Evolutionary conservation across 2,113 vertebrate genomes (phyloP).

Genomic region (Micromys minutus): DNA sequence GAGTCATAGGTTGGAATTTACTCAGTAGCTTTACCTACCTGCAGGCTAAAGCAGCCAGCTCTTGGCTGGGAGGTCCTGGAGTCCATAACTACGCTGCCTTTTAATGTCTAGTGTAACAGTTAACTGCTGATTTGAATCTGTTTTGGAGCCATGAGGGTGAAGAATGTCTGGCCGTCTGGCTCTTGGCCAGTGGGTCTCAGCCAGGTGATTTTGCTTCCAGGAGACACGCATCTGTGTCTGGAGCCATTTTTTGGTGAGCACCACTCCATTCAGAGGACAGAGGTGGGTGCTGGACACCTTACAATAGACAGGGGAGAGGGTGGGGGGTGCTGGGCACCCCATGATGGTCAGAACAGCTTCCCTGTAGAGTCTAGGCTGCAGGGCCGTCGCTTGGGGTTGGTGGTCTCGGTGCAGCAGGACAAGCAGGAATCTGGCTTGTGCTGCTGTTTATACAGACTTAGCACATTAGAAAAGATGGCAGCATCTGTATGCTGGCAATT

Average conservation of each 20-base stretch:
- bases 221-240: neutral
- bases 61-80: neutral
- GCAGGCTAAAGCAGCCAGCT: neutral
- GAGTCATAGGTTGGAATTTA: neutral
- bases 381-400: neutral
- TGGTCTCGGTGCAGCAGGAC: neutral
- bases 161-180: neutral
- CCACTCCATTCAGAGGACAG: neutral
- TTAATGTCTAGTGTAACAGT: slow-evolving; percentile 33
- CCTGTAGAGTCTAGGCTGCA: too few species aligned
- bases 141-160: slow-evolving; percentile 12
- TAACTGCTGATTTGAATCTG: slow-evolving; percentile 20
- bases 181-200: neutral
- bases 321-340: too few species aligned
- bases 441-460: neutral
- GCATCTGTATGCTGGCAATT: neutral
- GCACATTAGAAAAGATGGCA: neutral
- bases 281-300: neutral
- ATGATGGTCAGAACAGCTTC: neutral
- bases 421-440: neutral
- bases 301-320: too few species aligned
- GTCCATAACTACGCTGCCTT: neutral
- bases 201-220: neutral
- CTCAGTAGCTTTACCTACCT: neutral
- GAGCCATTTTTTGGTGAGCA: neutral